A percentile compares a stretch with the other conserved stretches of the same genome.
phyloP scores from a whole-genome alignment of 2,888 invertebrate species.

The Noctua fimbriata region DNA sequence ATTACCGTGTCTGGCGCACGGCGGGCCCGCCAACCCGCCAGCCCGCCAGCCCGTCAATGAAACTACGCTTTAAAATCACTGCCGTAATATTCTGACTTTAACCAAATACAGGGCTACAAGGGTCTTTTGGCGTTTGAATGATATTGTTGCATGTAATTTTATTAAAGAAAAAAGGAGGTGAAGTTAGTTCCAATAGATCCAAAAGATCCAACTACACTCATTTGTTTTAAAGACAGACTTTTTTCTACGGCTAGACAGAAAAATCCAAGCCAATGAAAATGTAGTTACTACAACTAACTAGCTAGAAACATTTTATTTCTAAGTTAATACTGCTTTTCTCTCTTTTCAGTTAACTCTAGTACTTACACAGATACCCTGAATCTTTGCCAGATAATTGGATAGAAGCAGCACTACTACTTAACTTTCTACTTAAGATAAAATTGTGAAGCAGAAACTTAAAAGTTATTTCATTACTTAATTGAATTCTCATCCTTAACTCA shows the following conservation, averaged over 20 bases:
- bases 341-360: constrained; percentile 30
- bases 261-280: not conserved
- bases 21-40: not conserved
- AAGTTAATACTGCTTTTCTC: constrained; percentile 22
- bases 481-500: constrained; percentile 30
- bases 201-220: not conserved
- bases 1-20: constrained; percentile 51
- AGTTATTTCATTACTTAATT: constrained; percentile 58
- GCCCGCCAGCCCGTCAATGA: constrained; percentile 36
- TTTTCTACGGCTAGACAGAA: constrained; percentile 19
- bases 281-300: constrained; percentile 20
- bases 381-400: constrained; percentile 48
- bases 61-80: constrained; percentile 26
- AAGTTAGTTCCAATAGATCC: not conserved
- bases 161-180: not conserved
- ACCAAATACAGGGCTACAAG: not conserved
- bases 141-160: not conserved
- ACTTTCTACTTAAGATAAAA: constrained; percentile 51
- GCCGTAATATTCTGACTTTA: not conserved
- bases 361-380: constrained; percentile 30
- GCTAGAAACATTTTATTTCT: constrained; percentile 27
- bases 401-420: constrained; percentile 36
- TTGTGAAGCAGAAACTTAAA: constrained; percentile 48
- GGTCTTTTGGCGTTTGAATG: not conserved
- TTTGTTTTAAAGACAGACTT: not conserved